A percentile compares a stretch with the other conserved stretches of the same genome.
phyloP scores from a whole-genome alignment of 2,113 vertebrate species.

The Crotophaga sulcirostris region DNA sequence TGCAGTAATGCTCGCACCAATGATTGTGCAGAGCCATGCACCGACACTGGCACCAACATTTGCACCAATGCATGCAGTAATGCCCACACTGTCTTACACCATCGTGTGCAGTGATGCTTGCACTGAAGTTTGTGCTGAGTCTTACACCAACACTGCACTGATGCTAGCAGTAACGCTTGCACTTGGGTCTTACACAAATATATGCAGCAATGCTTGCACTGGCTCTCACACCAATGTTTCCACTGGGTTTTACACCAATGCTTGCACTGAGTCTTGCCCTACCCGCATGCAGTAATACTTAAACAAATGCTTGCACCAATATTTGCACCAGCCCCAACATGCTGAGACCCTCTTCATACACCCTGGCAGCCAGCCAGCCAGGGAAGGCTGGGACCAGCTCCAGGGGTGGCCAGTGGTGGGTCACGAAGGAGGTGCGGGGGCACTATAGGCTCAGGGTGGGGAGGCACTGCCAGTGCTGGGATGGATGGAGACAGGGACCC shows the following conservation, averaged over 20 bases:
- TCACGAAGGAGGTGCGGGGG: neutral
- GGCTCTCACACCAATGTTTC: no score
- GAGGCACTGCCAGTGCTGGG: neutral
- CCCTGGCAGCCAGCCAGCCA: accelerated
- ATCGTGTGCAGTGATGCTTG: no score
- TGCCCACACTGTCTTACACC: neutral
- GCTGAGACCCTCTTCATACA: neutral
- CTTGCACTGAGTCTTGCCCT: neutral
- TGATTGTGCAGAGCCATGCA: neutral
- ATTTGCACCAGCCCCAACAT: accelerated
- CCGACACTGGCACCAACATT: no score
- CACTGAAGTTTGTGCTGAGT: no score
- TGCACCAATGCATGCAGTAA: neutral
- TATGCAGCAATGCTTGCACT: no score
- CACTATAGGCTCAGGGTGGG: neutral
- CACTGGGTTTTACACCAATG: no score
- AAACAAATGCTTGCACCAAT: neutral
- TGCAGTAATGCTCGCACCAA: accelerated
- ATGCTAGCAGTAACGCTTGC: no score
- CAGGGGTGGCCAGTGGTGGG: no score
- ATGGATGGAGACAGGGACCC: neutral
- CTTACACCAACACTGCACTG: neutral
- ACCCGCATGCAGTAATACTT: no score
- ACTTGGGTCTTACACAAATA: neutral
- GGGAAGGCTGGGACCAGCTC: neutral